phyloP scores from a whole-genome alignment of 2,797 vertebrate species.

The Uromys caudimaculatus region DNA sequence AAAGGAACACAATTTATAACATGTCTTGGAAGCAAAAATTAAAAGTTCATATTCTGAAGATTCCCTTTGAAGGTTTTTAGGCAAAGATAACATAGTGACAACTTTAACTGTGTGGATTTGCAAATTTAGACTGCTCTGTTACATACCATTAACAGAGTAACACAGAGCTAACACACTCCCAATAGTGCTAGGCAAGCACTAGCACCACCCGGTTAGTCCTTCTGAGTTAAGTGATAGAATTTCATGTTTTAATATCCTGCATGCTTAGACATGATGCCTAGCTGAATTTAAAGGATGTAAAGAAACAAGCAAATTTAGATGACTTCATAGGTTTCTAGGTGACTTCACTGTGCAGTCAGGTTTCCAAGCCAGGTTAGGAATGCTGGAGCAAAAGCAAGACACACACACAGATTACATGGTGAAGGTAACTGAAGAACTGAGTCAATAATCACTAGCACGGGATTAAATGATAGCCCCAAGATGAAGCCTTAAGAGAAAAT shows the following conservation, averaged over 20 bases:
- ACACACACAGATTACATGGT: background rate
- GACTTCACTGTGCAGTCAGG: background rate
- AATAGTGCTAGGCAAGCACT: background rate
- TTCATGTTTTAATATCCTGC: background rate
- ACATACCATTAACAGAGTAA: background rate
- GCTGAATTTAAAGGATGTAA: background rate
- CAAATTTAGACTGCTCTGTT: slow-evolving; percentile 19
- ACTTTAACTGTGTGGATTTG: background rate
- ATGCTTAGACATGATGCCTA: background rate
- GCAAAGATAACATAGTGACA: background rate
- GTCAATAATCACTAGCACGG: background rate
- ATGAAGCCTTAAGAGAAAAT: background rate
- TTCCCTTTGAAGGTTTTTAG: background rate
- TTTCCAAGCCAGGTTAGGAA: background rate
- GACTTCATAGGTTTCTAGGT: background rate
- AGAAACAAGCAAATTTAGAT: slow-evolving; percentile 9
- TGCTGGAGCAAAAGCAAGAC: background rate
- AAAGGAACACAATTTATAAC: background rate
- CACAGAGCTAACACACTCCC: background rate
- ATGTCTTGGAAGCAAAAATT: slow-evolving; percentile 21
- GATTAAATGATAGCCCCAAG: background rate
- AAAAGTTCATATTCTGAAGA: slow-evolving; percentile 24
- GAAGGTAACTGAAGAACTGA: background rate
- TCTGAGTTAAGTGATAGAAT: slow-evolving; percentile 5
- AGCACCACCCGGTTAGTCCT: background rate